Base-by-base conservation (phyloP, 2,888 invertebrate genomes). In the Noctuana brunneofusca region DNA sequence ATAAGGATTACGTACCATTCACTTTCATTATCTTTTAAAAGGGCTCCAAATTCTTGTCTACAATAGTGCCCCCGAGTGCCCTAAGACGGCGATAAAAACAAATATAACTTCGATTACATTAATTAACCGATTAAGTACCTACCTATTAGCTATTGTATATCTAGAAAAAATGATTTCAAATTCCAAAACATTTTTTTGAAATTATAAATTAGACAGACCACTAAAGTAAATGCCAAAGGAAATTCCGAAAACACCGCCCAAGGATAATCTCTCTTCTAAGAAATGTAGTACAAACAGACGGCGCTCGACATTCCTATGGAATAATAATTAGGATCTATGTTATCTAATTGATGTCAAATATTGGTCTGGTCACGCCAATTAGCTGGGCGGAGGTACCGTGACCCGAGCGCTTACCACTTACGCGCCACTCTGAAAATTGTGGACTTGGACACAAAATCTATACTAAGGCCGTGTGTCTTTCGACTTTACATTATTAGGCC, bases 281-380 rank as follows among this genome's bases (percentile, higher is more conserved):
- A 27, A 18, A 35, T 9, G 35, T 18, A 22, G 27, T 48, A 38
- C 58, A 68, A 65, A 65, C 64, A 64, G 38, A 14, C 56, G 63
- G 58, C 65, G 65, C 66, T 58, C 63, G 56, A 67, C 69, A 69
- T 70, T 64, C 64, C 67, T 67, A 65, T 69, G 68, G 63, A 69
- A 69, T 68, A 75, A 76, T 75, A 75, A 79, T 79, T 76, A 75
- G 78, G 76, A 75, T 75, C 54, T 72, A 69, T 63, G 64, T 54
- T 58, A 54, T 83, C 84, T 84, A 81, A 75, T 75, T 86, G 84
- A 85, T 80, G 71, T 75, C 77, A 80, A 87, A 88, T 88, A 88
- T 88, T 88, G 63, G 68, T 63, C 60, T 57, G 41, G 79, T 88
- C 86, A 83, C 80, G 82, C 87, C 81, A 87, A 88, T 88, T 87